These are phyloP conservation scores for Megalurothrips usitatus DNA, from an alignment of 2,888 invertebrate species.

Conservation along the genomic window DNA sequence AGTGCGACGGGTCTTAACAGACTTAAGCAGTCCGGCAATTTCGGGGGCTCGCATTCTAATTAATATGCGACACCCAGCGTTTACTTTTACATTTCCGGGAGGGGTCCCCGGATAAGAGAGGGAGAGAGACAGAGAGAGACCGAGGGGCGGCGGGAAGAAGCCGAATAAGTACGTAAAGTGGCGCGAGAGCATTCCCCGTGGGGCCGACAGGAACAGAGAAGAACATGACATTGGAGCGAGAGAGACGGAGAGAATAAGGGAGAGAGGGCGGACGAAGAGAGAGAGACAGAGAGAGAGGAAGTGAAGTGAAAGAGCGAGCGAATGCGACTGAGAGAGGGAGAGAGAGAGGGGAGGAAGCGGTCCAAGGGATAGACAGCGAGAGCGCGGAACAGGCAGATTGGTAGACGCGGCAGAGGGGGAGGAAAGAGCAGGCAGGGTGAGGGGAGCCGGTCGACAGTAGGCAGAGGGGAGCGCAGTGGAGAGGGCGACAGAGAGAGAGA, in stretches of 20 bases:
- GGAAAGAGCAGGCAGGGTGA: background rate
- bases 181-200: slow-evolving; percentile 11
- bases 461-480: background rate
- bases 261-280: too few species aligned
- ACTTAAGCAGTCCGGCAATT: background rate
- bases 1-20: background rate
- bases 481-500: background rate
- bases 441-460: background rate
- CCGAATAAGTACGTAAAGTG: background rate
- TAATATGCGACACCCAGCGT: background rate
- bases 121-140: background rate
- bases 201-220: background rate
- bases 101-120: background rate
- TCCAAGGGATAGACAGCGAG: background rate
- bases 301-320: background rate
- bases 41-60: background rate
- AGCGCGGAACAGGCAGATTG: background rate
- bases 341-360: background rate
- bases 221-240: background rate
- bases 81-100: background rate
- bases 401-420: background rate
- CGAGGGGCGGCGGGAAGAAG: background rate
- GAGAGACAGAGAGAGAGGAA: background rate
- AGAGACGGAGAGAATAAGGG: background rate
- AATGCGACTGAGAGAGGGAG: background rate